Percentiles rank a stretch among this genome's conserved stretches.
These are phyloP conservation scores for Myotis lucifugus DNA, from an alignment of 2,113 vertebrate species.

Conservation along the genomic window DNA sequence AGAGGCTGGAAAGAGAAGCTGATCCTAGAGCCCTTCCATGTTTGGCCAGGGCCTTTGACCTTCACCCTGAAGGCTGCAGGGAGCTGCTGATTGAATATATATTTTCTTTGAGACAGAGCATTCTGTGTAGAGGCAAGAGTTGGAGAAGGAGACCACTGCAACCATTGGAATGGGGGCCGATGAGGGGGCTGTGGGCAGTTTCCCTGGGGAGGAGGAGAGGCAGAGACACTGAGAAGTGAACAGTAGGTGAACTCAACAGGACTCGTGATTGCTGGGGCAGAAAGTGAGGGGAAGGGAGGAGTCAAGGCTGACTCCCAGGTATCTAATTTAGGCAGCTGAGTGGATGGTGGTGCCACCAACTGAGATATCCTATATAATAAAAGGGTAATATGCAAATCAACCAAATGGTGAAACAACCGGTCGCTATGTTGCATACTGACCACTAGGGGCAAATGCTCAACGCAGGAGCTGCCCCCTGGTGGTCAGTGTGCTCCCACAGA, in stretches of 20 bases:
- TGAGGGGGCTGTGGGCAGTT: neutral
- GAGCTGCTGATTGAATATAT: neutral
- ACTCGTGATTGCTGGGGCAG: neutral
- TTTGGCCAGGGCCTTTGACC: neutral
- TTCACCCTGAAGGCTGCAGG: neutral
- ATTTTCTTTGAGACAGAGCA: neutral
- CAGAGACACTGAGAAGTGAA: neutral
- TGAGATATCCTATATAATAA: no score
- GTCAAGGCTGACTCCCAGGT: neutral
- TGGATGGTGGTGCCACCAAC: neutral
- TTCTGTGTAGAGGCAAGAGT: neutral
- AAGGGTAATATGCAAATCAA: no score
- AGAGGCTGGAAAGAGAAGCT: neutral
- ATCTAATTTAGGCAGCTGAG: neutral
- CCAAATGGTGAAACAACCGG: no score
- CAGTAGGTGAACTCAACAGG: neutral
- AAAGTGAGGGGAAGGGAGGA: neutral
- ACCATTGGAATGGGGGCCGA: neutral
- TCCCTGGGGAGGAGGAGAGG: neutral
- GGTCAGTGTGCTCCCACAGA: no score
- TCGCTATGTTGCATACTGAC: no score
- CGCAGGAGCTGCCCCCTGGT: no score
- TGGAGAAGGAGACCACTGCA: rapidly evolving
- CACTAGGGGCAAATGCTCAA: no score
- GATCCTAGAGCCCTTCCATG: neutral